Percentiles rank a stretch among this genome's conserved stretches.
Evolutionary conservation across 1,140 invertebrate genomes (phyloP).

Genomic region (Phocides pigmalion): DNA sequence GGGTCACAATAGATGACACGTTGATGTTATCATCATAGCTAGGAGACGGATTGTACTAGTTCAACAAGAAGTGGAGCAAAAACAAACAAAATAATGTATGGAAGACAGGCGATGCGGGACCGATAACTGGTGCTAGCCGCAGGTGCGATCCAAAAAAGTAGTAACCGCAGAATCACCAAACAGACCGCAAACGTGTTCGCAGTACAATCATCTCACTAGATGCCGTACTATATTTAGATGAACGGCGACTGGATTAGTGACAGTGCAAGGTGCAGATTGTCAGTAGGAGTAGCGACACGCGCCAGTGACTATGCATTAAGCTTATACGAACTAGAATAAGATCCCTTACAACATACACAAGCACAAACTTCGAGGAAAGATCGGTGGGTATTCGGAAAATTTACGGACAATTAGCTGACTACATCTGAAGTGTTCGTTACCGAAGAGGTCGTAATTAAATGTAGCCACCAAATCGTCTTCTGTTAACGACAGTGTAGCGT

Average conservation of each 20-base stretch:
- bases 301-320: constrained; percentile 42
- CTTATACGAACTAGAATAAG: constrained; percentile 52
- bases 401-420: constrained; percentile 22
- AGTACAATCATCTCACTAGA: constrained; percentile 61
- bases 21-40: constrained; percentile 20
- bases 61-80: constrained; percentile 16
- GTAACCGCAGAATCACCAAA: constrained; percentile 55
- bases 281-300: constrained; percentile 48
- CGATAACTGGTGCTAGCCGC: constrained; percentile 59
- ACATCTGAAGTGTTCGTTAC: constrained; percentile 47
- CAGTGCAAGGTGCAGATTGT: constrained; percentile 61
- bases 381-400: constrained; percentile 34
- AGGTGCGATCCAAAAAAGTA: constrained; percentile 64
- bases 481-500: constrained; percentile 54
- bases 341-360: constrained; percentile 40
- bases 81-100: constrained; percentile 29
- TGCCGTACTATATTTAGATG: constrained; percentile 69
- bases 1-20: constrained; percentile 21
- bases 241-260: constrained; percentile 59
- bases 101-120: constrained; percentile 19
- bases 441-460: constrained; percentile 54
- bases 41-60: background rate
- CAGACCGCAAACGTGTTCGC: constrained; percentile 61
- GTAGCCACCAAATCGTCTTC: constrained; percentile 53
- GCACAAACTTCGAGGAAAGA: constrained; percentile 47